phyloP scores from a whole-genome alignment of 2,888 invertebrate genomes.

The Andrena camellia region DNA sequence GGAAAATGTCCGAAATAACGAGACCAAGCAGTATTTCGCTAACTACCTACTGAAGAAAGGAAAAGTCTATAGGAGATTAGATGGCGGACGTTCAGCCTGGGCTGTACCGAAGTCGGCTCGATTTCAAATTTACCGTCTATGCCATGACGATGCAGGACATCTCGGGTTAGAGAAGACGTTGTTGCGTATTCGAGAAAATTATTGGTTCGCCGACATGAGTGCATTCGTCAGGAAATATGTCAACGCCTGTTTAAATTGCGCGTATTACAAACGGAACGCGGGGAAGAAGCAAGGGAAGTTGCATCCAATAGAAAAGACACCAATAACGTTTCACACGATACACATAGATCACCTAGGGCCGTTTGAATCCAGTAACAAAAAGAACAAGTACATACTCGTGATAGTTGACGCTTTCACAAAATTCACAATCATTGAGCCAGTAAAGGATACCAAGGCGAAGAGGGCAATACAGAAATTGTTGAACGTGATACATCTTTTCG shows the following conservation, averaged over 20 bases:
- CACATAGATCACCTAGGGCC: background rate
- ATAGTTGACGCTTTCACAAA: background rate
- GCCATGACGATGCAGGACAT: constrained; percentile 1
- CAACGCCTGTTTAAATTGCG: background rate
- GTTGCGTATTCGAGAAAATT: background rate
- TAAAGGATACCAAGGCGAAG: background rate
- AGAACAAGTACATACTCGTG: constrained; percentile 1
- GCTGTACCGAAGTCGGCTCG: background rate
- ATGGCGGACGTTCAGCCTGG: background rate
- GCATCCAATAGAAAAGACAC: too few relatives aligned
- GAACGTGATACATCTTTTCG: background rate
- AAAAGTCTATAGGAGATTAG: background rate
- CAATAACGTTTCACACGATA: too few relatives aligned
- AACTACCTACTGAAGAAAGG: background rate
- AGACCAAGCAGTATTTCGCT: background rate
- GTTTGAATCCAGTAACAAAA: background rate
- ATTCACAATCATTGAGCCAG: background rate
- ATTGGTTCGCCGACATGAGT: background rate
- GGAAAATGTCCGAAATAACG: background rate
- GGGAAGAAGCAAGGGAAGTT: background rate
- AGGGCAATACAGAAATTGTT: background rate
- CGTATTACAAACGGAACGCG: background rate
- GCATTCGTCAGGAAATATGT: background rate
- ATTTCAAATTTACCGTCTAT: background rate
- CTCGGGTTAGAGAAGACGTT: background rate